Conservation (phyloP, 2,113 vertebrate genomes). For the Brevimyrus niger region DNA sequence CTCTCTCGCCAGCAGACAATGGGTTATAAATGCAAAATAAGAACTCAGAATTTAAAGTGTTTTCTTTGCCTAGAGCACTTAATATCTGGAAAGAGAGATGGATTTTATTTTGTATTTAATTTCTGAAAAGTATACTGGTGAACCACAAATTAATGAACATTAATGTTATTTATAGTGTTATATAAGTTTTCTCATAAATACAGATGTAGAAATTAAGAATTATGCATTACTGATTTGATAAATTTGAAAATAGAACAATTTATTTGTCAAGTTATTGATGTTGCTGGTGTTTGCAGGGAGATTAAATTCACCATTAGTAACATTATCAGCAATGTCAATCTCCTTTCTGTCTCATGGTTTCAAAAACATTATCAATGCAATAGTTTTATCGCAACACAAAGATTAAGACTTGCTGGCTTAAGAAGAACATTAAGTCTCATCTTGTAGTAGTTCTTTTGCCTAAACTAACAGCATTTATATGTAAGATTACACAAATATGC, state of each 20-base stretch:
- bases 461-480: not conserved
- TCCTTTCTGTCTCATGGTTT: not conserved
- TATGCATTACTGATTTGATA: not conserved
- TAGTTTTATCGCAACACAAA: not conserved
- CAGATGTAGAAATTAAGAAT: not conserved
- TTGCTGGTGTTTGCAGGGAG: not conserved
- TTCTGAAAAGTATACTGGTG: not conserved
- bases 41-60: not conserved
- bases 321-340: not conserved
- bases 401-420: not conserved
- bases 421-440: not conserved
- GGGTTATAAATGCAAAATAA: not conserved
- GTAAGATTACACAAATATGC: not conserved
- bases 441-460: not conserved
- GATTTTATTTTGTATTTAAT: conserved; percentile 11
- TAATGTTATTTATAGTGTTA: not conserved
- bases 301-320: not conserved
- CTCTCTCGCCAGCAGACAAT: not conserved
- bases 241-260: not conserved
- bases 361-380: not conserved
- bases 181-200: not conserved
- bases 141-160: not conserved
- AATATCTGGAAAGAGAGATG: not conserved
- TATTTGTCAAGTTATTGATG: not conserved
- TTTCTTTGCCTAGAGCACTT: not conserved